Evolutionary conservation across 2,113 vertebrate genomes (phyloP), one percentile per base, ranked within the genome.

Genomic region (Psammodynastes pulverulentus): DNA sequence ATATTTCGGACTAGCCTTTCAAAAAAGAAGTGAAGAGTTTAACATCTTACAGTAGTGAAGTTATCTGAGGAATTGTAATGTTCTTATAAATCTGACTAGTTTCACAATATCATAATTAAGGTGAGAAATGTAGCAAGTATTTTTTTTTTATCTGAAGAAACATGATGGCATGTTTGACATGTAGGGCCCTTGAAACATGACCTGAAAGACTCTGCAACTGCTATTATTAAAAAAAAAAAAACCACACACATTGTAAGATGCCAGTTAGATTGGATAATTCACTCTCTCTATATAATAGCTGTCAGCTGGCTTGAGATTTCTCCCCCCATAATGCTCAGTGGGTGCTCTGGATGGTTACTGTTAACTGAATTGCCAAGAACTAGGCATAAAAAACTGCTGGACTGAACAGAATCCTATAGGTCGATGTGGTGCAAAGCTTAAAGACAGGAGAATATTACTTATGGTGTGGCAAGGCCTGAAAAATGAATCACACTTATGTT

Each of bases 71-170:
- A 95, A 48, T 79, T 93, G 85, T 39, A 88, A 1, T 56, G 89
- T 53, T 88, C 34, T 1, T 84, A 46, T 0, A 91, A 84, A 90
- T 84, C 86, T 91, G 72, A n/a, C 85, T n/a, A 21, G 10, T 58
- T 95, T 94, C 94, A 43, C 89, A 94, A 79, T 79, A 23, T 93
- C 39, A 10, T 88, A 94, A 90, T 92, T 90, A 93, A 92, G 90
- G 54, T 52, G 46, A 91, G 12, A 95, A 91, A 86, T 93, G 23
- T 67, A 48, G 87, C 92, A 88, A 72, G 43, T 89, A 39, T 51
- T 58, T 58, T n/a, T 58, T n/a, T 53, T 48, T 26, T 26, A 29
- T 9, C 43, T 13, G 23, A 86, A 86, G 62, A 84, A 89, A 62
- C 51, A 52, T 2, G 0, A 26, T 43, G 54, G 26, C 23, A 15